Conservation (phyloP, 2,888 invertebrate genomes). For the Synergus itoensis region DNA sequence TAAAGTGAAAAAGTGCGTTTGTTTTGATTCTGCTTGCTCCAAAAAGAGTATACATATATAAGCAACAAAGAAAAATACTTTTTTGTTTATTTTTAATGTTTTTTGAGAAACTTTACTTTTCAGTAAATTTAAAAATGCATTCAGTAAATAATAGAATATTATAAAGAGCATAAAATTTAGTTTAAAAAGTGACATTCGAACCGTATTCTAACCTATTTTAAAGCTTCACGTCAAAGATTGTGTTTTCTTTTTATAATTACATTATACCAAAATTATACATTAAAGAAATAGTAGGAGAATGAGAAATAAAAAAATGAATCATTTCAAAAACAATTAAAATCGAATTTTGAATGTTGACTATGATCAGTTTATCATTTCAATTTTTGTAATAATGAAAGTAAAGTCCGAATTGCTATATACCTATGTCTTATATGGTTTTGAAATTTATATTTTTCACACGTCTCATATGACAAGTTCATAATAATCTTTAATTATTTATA, state of each 20-base stretch:
- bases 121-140: not conserved
- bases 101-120: not conserved
- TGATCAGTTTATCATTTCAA: no score
- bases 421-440: no score
- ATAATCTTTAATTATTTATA: no score
- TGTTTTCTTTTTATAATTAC: not conserved
- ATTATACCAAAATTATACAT: not conserved
- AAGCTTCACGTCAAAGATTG: not conserved
- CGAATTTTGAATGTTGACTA: no score
- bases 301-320: no score
- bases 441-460: no score
- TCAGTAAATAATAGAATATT: not conserved
- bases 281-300: not conserved
- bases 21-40: conserved; percentile 4
- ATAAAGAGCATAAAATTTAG: not conserved
- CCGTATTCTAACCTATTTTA: not conserved
- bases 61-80: not conserved
- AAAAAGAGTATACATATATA: not conserved
- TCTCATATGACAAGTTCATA: no score
- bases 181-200: not conserved
- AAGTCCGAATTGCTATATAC: no score
- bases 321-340: no score
- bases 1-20: not conserved
- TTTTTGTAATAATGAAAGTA: no score
- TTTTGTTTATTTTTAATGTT: not conserved